Conservation (phyloP, 2,888 invertebrate genomes). For the Aricia artaxerxes region DNA sequence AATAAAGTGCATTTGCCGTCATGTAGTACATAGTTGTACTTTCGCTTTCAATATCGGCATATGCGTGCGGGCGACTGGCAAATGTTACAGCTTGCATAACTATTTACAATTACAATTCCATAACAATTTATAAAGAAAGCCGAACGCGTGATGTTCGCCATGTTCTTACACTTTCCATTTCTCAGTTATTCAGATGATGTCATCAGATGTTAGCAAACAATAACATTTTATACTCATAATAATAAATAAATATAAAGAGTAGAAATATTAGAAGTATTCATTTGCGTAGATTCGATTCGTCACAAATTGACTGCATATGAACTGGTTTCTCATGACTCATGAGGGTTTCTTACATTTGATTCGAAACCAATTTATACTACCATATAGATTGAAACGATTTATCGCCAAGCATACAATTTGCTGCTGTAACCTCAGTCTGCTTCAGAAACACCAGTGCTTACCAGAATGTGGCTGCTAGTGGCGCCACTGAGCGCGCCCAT, state of each 20-base stretch:
- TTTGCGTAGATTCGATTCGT: too few species aligned
- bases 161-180: slow-evolving; percentile 35
- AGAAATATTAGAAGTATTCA: too few species aligned
- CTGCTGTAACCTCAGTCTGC: background rate
- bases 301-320: too few species aligned
- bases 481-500: background rate
- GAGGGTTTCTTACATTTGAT: background rate
- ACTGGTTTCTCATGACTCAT: too few species aligned
- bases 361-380: background rate
- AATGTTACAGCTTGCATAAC: slow-evolving; percentile 40
- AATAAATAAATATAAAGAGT: background rate
- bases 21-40: background rate
- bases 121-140: slow-evolving; percentile 31
- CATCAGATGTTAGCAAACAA: slow-evolving; percentile 32
- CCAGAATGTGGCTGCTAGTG: background rate
- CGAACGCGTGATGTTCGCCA: slow-evolving; percentile 9
- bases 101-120: slow-evolving; percentile 33
- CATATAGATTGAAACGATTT: background rate
- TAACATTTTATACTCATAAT: background rate
- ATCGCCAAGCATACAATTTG: background rate
- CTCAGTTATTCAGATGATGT: slow-evolving; percentile 23
- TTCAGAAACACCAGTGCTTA: too few species aligned
- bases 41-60: slow-evolving; percentile 7
- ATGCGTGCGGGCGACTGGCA: slow-evolving; percentile 38
- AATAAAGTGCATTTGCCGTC: background rate